phyloP scores from a whole-genome alignment of 2,113 vertebrate species.

The Syngnathus typhle region DNA sequence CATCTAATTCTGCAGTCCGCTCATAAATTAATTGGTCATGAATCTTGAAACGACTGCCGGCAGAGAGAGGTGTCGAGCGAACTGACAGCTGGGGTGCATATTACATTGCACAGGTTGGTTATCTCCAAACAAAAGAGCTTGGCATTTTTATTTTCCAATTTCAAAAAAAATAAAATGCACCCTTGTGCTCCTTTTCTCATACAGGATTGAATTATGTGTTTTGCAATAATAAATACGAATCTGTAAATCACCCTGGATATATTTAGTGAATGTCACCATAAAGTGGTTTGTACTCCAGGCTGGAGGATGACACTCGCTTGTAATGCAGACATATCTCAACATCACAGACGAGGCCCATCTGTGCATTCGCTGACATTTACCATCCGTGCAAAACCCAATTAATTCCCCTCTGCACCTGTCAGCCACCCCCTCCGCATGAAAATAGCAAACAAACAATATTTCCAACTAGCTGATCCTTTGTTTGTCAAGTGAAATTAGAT shows the following conservation, averaged over 20 bases:
- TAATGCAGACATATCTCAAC: constrained; percentile 1
- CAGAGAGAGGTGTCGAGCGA: background rate
- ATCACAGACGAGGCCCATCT: background rate
- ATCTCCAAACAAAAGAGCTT: background rate
- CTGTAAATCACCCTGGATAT: background rate
- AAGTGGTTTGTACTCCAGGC: background rate
- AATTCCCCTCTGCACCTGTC: constrained; percentile 1
- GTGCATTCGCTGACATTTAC: constrained; percentile 23
- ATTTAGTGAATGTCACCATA: background rate
- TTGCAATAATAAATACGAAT: background rate
- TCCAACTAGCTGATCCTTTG: constrained; percentile 4
- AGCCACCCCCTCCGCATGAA: background rate
- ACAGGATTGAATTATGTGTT: background rate
- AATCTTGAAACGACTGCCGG: background rate
- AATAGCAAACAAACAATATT: constrained; percentile 2
- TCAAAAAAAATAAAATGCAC: background rate
- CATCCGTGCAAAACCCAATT: constrained; percentile 5
- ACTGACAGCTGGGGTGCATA: constrained; percentile 3
- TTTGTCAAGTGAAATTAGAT: constrained; percentile 19
- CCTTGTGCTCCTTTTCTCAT: background rate
- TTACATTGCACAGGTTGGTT: background rate
- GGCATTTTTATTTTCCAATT: too few species aligned
- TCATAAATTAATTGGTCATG: constrained; percentile 2
- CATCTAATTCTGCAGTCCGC: constrained; percentile 5
- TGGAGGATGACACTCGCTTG: background rate